A percentile compares a stretch with the other conserved stretches of the same genome.
phyloP scores from a whole-genome alignment of 2,113 vertebrate species.

The Centrocercus urophasianus region DNA sequence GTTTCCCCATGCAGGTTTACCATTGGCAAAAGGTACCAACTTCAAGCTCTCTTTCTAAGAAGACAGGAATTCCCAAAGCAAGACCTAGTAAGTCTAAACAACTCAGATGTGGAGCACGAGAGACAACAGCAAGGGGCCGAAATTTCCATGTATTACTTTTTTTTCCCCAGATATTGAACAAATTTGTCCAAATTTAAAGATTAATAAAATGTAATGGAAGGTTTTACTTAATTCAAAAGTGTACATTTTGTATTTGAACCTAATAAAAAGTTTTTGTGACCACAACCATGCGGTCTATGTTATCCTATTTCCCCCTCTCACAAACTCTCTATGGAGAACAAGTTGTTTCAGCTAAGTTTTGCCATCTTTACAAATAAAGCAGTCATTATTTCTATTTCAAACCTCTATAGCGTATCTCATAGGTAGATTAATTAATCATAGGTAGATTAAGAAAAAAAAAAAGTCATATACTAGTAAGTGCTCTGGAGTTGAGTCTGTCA shows the following conservation, averaged over 20 bases:
- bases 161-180: not conserved
- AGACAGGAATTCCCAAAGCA: not conserved
- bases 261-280: not conserved
- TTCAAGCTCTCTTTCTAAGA: not conserved
- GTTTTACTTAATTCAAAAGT: not conserved
- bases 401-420: not conserved
- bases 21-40: not conserved
- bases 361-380: not conserved
- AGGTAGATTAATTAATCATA: not conserved
- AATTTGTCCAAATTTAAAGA: not conserved
- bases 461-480: not conserved
- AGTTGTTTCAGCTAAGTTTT: not conserved
- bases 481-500: slow-evolving; percentile 36
- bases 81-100: not conserved
- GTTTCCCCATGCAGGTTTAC: not conserved
- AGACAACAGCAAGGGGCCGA: not conserved
- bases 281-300: not conserved
- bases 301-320: not conserved
- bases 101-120: not conserved
- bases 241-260: not conserved
- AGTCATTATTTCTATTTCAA: not conserved
- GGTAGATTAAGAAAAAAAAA: not conserved
- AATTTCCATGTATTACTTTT: not conserved
- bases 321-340: not conserved
- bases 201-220: not conserved